Evolutionary conservation across 2,797 vertebrate species (phyloP), one percentile per base, ranked within the genome.

Genomic region (Martes flavigula): DNA sequence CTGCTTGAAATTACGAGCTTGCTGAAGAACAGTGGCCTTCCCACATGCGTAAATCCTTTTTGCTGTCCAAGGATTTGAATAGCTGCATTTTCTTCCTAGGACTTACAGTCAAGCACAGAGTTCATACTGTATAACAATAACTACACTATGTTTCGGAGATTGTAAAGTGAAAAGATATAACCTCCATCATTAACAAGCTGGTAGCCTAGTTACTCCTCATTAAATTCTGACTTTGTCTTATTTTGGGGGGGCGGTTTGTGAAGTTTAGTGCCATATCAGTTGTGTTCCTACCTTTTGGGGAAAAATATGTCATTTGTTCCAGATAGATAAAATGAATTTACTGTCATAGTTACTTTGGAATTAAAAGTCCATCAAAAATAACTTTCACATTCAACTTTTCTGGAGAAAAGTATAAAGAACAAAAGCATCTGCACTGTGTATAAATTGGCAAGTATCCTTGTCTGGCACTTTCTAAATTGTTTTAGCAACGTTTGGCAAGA

Each of bases 381-480:
- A 93, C 98, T 98, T 98, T 97, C 95, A 95, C 89, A 98, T 96
- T 98, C 93, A 82, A 96, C 97, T 97, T 97, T 97, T 91, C 97
- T 98, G 96, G 98, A 97, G 95, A 94, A 98, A 98, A 97, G 0
- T 66, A 98, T 94, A 97, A 98, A 98, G 98, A 98, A 97, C 97
- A 98, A 98, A 98, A 98, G 98, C 98, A 98, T 98, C 98, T 98
- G 98, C 96, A 98, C 84, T 96, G 97, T 98, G 97, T 97, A 95
- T 96, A 98, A 98, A 83, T 98, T 99, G 98, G 98, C 98, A 97
- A 95, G 95, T 87, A 96, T 96, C 96, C 95, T 97, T 96, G 98
- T 99, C 98, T 99, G 97, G 97, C 98, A 98, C 98, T 98, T 99
- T 98, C 96, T 97, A 98, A 99, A 98, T 99, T 99, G 98, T 99